Conservation (phyloP, 1,140 invertebrate genomes). For the Melanaphis sacchari region DNA sequence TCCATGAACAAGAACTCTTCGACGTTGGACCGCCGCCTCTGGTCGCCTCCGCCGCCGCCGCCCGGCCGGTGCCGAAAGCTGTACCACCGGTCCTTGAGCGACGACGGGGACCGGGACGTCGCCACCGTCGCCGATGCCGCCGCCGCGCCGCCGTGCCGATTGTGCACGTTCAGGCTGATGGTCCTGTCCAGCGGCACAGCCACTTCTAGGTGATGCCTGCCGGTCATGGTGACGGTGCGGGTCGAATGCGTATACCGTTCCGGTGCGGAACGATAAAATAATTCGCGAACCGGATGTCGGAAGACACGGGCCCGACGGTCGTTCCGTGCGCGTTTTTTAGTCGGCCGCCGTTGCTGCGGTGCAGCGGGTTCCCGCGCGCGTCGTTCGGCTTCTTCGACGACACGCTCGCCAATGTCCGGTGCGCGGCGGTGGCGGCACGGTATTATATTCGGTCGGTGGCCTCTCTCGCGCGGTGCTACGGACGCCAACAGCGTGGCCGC, state of each 20-base stretch:
- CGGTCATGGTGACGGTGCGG: neutral
- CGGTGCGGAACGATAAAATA: neutral
- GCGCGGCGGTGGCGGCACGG: neutral
- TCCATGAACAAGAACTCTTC: slow-evolving; percentile 58
- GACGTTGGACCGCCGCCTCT: slow-evolving; percentile 24
- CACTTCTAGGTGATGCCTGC: slow-evolving; percentile 39
- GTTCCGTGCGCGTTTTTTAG: neutral
- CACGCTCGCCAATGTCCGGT: slow-evolving; percentile 1
- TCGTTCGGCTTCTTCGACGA: neutral
- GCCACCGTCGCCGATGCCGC: neutral
- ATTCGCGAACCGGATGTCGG: neutral
- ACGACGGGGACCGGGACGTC: slow-evolving; percentile 41
- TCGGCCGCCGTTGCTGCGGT: neutral
- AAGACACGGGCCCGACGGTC: neutral
- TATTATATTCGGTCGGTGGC: neutral
- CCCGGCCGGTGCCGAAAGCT: slow-evolving; percentile 54
- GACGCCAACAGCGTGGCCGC: slow-evolving; percentile 18
- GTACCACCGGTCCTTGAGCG: slow-evolving; percentile 57
- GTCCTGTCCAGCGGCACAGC: slow-evolving; percentile 44
- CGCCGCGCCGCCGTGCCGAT: slow-evolving; percentile 5
- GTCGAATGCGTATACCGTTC: neutral
- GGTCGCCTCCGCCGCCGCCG: neutral
- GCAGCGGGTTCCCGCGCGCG: neutral
- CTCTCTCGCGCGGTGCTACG: neutral
- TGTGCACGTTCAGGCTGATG: slow-evolving; percentile 53